Evolutionary conservation across 2,113 vertebrate species (phyloP), one percentile per base, ranked within the genome.

Genomic region (Anolis sagrei): DNA sequence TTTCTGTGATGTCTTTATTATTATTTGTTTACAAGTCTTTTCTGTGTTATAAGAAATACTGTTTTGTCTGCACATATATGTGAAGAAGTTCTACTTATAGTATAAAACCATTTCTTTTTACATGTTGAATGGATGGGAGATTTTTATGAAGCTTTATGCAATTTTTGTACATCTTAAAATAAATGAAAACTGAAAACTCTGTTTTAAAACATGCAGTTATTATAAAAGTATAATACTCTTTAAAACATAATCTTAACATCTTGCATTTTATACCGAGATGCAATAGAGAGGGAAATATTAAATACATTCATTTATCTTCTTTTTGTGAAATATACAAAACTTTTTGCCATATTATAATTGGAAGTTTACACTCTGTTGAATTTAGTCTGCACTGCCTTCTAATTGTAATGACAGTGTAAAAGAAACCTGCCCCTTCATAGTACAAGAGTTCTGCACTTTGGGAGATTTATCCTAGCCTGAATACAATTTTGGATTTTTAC

Each of bases 71-170:
- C 39, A 83, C 87, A 83, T 89, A 64, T 0, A 0, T 54, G 76
- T 49, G 48, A 34, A 84, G 79, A 79, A 75, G 78, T 86, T 10
- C 87, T 70, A 81, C 29, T 81, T 49, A 83, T 34, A 62, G 61
- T 58, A 62, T 82, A 79, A 87, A 61, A 54, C 32, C 0, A 1
- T 61, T 77, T 79, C 70, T 21, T 80, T 91, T 89, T 87, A 29
- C 82, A 76, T 36, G 4, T 88, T 81, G 44, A 90, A 85, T 81
- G 84, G 13, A 72, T 36, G 79, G 76, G 88, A 78, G 86, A 86
- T 25, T 88, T 91, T 79, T 85, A 90, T 66, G 83, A 62, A 36
- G 80, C 87, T 81, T 92, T 79, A 69, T 44, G 75, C 49, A 29
- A 27, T 62, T 79, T 91, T 87, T 44, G 32, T 77, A 80, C 76